Evolutionary conservation across 2,797 vertebrate species (phyloP), one percentile per base, ranked within the genome.

Genomic region (Rhynchonycteris naso): DNA sequence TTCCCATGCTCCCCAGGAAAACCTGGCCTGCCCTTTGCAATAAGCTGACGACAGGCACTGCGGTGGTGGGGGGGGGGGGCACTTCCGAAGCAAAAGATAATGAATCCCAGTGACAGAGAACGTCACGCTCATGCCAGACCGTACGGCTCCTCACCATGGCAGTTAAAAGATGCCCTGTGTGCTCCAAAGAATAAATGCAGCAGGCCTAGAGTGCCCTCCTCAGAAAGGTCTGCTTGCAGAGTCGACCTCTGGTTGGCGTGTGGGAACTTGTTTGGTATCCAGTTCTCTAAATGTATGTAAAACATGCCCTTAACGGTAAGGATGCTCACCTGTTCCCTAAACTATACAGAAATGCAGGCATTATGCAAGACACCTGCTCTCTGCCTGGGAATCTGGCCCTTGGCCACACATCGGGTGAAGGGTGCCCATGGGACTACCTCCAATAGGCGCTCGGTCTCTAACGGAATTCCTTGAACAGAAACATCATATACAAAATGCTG

Each of bases 71-170:
- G 65, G 1, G 6, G 4, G 7, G 14, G 50, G 71, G 30, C 2
- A 3, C n/a, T 92, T 78, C n/a, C 52, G 58, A 69, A 80, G 84
- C n/a, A 15, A 14, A 68, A 54, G 61, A 81, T n/a, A 61, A 81
- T n/a, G 68, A 58, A 59, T 87, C 52, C 58, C 54, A 30, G 1
- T 0, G 38, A 63, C 10, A n/a, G 61, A 52, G 58, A 83, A 52
- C 18, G 19, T 8, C 56, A 19, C 59, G 13, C 69, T 56, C 66
- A 43, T 7, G 1, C 24, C 35, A 16, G 28, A 3, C 28, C n/a
- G 26, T 2, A 47, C 47, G 15, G 33, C 0, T 87, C 59, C 28
- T 65, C n/a, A 1, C 30, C 0, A 0, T 0, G 6, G 26, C 59
- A 2, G 5, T 47, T 35, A 33, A 28, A 75, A 24, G 88, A 24